A percentile compares a stretch with the other conserved stretches of the same genome.
phyloP scores from a whole-genome alignment of 2,888 invertebrate genomes.

The Acleris emargana region DNA sequence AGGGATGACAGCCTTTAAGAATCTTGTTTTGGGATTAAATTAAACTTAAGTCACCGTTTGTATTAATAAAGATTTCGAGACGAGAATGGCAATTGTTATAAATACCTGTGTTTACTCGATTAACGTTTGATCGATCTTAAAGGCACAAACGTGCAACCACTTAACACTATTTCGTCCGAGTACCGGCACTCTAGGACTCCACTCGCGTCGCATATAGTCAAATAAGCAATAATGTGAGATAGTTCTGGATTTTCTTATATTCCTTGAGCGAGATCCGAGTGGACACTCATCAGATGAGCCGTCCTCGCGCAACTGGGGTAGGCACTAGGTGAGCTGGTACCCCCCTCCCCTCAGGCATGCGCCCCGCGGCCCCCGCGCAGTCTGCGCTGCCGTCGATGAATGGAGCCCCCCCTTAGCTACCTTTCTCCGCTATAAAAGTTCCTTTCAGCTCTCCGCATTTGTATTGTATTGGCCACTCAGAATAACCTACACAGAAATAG shows the following conservation, averaged over 20 bases:
- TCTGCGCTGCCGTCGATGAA: slow-evolving; percentile 75
- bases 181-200: slow-evolving; percentile 2
- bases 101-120: slow-evolving; percentile 13
- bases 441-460: slow-evolving; percentile 64
- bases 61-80: no score
- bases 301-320: slow-evolving; percentile 53
- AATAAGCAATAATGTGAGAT: background rate
- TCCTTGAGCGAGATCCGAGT: background rate
- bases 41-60: no score
- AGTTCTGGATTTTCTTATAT: slow-evolving; percentile 5
- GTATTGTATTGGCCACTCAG: slow-evolving; percentile 65
- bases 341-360: slow-evolving; percentile 43
- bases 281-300: slow-evolving; percentile 44
- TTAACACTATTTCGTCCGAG: slow-evolving; percentile 21
- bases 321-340: slow-evolving; percentile 67
- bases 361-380: slow-evolving; percentile 62
- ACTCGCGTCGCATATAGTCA: background rate
- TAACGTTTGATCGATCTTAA: slow-evolving; percentile 14
- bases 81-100: background rate
- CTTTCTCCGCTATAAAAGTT: slow-evolving; percentile 62
- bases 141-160: slow-evolving; percentile 2
- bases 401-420: slow-evolving; percentile 60
- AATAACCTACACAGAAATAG: slow-evolving; percentile 75
- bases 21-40: no score
- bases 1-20: no score